Base-by-base conservation (phyloP, 2,888 invertebrate species). In the Venustoraphidia nigricollis region DNA sequence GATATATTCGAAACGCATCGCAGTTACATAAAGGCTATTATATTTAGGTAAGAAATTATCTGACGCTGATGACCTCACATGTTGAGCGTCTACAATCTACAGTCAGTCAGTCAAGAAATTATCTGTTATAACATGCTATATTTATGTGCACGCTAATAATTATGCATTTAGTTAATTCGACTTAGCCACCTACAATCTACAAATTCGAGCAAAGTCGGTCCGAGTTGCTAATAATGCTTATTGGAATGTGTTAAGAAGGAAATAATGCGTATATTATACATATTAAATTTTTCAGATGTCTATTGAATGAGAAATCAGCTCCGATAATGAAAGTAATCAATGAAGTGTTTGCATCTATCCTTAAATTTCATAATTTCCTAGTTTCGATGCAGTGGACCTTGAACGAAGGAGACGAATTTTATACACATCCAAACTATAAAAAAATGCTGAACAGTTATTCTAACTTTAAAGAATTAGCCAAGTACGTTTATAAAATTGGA, bases 1-100 rank as follows among this genome's bases (percentile, higher is more conserved):
- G 79, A 81, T 52, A 66, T 89, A 11, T 84, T 87, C 56, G 70
- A 76, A 10, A 76, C 78, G 27, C 86, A 89, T 55, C 79, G 81
- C 9, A 69, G 67, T 1, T 88, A 88, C 58, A 73, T 89, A 4
- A 88, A 86, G 63, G 79, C 80, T 54, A 76, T 88, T 38, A 62
- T 83, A 38, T 85, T 83, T 46, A 69, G 70, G 75, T 73, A 65
- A 61, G 62, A 62, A 35, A 27, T 11, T 46, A 13, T 9, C 27
- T 37, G 14, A n/a, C n/a, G n/a, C n/a, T n/a, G n/a, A n/a, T n/a
- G n/a, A n/a, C n/a, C n/a, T n/a, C n/a, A n/a, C n/a, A n/a, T n/a
- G n/a, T n/a, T n/a, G n/a, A n/a, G n/a, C n/a, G n/a, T n/a, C n/a
- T n/a, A n/a, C n/a, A n/a, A n/a, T n/a, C n/a, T n/a, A n/a, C n/a